A percentile compares a stretch with the other conserved stretches of the same genome.
Conservation (phyloP, 1,140 invertebrate genomes). For the Oscheius sp. region DNA sequence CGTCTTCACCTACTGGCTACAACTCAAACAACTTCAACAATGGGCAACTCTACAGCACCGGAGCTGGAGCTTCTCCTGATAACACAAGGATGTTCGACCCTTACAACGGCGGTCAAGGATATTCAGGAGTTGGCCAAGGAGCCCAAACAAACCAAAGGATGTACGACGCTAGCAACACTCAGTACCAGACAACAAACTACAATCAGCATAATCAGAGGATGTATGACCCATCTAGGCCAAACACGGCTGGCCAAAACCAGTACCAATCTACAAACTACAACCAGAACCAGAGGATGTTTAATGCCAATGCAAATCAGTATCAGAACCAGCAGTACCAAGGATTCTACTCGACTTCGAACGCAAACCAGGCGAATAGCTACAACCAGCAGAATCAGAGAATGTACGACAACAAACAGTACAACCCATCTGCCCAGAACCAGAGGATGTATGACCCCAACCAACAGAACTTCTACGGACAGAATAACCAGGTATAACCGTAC, state of each 20-base stretch:
- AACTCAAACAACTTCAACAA: neutral
- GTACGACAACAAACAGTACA: neutral
- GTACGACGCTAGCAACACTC: neutral
- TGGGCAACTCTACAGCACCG: neutral
- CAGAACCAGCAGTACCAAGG: too few relatives aligned
- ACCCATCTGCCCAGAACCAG: neutral
- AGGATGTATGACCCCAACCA: too few relatives aligned
- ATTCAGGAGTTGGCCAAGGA: neutral
- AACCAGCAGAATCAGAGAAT: neutral
- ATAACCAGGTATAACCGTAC: too few relatives aligned
- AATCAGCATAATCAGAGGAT: neutral
- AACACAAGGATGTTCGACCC: neutral
- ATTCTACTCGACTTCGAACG: too few relatives aligned
- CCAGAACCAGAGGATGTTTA: too few relatives aligned
- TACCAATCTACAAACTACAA: neutral
- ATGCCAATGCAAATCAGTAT: too few relatives aligned
- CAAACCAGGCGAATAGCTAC: too few relatives aligned
- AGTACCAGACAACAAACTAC: neutral
- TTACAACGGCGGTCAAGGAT: neutral
- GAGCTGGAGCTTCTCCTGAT: neutral
- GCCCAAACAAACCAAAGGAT: neutral
- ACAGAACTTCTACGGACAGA: too few relatives aligned
- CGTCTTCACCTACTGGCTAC: neutral
- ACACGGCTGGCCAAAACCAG: neutral
- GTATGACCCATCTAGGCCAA: neutral